phyloP scores from a whole-genome alignment of 2,113 vertebrate genomes.

The Podocnemis expansa region DNA sequence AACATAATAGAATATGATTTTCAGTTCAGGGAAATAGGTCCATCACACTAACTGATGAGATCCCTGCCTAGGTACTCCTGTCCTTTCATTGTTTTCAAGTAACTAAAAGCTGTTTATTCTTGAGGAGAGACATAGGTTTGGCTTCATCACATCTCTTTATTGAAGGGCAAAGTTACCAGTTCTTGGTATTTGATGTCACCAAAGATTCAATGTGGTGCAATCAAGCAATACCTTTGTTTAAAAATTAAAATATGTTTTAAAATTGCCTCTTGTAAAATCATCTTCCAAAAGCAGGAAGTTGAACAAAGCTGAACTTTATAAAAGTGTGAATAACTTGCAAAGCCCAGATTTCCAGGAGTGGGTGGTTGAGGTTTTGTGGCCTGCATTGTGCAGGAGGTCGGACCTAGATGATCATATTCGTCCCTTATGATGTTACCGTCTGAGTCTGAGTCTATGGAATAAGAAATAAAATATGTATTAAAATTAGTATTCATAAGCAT shows the following conservation, averaged over 20 bases:
- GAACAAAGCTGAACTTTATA: slow-evolving; percentile 3
- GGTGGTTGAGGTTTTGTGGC: no score
- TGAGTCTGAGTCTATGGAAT: no score
- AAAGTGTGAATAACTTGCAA: not conserved
- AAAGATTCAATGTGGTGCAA: slow-evolving; percentile 32
- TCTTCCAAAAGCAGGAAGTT: not conserved
- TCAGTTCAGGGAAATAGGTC: not conserved
- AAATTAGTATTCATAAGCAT: not conserved
- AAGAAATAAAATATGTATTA: not conserved
- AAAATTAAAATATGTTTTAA: no score
- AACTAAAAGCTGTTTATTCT: not conserved
- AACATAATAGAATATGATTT: not conserved
- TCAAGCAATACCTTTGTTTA: slow-evolving; percentile 14
- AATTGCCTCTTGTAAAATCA: not conserved
- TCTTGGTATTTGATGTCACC: slow-evolving; percentile 4
- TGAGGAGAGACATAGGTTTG: not conserved
- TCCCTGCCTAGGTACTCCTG: not conserved
- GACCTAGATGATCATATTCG: no score
- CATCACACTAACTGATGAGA: not conserved
- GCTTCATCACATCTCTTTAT: slow-evolving; percentile 10
- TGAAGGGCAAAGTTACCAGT: slow-evolving; percentile 44
- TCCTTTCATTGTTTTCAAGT: not conserved
- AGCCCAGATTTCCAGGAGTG: not conserved
- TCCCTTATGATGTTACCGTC: no score
- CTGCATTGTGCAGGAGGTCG: no score